Conservation (phyloP, 1,140 invertebrate species). For the Pectinophora gossypiella region DNA sequence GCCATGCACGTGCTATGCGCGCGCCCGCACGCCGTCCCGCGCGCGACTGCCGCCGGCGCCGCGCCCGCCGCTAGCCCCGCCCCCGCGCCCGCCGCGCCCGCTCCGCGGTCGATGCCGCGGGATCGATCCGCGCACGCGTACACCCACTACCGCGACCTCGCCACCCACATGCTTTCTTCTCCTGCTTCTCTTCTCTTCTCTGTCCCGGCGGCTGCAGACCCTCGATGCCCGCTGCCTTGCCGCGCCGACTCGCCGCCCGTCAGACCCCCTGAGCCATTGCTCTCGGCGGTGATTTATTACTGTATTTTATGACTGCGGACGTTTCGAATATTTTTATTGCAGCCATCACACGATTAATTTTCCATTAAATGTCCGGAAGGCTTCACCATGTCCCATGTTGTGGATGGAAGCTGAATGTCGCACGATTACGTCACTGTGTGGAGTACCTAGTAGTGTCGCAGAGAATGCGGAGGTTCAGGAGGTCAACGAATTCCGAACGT, state of each 20-base stretch:
- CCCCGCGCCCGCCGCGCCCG: conserved; percentile 24
- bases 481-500: conserved; percentile 33
- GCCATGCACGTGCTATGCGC: conserved; percentile 75
- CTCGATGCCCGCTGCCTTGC: not conserved
- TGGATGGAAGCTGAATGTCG: not conserved
- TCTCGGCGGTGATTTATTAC: conserved; percentile 14
- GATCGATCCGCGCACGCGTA: conserved; percentile 66
- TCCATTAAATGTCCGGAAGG: conserved; percentile 1
- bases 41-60: conserved; percentile 45
- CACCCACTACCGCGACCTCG: conserved; percentile 24
- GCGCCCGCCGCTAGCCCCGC: conserved; percentile 21
- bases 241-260: conserved; percentile 13
- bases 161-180: conserved; percentile 28
- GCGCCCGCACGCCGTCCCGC: conserved; percentile 60
- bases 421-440: not conserved
- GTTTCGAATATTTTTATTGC: conserved; percentile 19
- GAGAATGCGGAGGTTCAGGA: conserved; percentile 31
- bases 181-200: conserved; percentile 28
- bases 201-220: conserved; percentile 7
- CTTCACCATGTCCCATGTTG: not conserved
- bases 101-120: conserved; percentile 51
- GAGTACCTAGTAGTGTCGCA: not conserved
- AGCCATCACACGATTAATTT: conserved; percentile 17
- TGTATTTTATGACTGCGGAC: conserved; percentile 30
- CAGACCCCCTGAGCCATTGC: conserved; percentile 10